Conservation (phyloP, 1,140 invertebrate species). For the Teleogryllus occipitalis region DNA sequence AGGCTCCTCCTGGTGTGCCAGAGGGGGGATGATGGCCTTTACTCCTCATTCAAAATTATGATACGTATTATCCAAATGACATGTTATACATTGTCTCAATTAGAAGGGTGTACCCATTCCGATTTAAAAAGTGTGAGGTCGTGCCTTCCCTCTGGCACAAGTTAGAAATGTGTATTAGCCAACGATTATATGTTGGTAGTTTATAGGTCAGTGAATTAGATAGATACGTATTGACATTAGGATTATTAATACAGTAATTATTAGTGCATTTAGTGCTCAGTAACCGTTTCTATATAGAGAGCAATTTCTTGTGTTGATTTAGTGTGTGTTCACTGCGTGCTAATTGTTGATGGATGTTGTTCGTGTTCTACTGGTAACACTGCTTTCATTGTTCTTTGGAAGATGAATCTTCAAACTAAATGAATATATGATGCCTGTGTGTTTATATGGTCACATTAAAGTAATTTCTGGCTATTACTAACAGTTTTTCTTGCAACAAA, state of each 20-base stretch:
- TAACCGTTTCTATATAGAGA: neutral
- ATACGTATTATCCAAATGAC: no score
- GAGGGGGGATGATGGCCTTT: neutral
- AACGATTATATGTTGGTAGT: conserved; percentile 14
- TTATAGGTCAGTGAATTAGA: neutral
- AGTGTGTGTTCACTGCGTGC: neutral
- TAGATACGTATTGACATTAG: neutral
- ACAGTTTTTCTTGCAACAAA: neutral
- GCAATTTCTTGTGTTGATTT: neutral
- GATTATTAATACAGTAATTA: conserved; percentile 11
- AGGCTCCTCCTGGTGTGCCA: neutral
- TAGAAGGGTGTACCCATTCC: neutral
- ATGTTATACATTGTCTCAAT: neutral
- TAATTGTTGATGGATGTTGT: neutral
- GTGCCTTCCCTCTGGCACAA: neutral
- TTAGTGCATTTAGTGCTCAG: conserved; percentile 7
- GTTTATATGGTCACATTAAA: neutral
- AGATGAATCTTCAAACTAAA: neutral
- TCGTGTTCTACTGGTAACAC: neutral
- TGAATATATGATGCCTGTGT: neutral
- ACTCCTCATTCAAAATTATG: neutral
- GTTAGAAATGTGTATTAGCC: conserved; percentile 8
- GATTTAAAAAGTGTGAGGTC: no score
- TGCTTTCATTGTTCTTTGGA: neutral
- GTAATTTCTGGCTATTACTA: neutral